A percentile compares a stretch with the other conserved stretches of the same genome.
These are phyloP conservation scores for Brachyopa scutellaris DNA, from an alignment of 2,888 invertebrate species.

Conservation along the genomic window DNA sequence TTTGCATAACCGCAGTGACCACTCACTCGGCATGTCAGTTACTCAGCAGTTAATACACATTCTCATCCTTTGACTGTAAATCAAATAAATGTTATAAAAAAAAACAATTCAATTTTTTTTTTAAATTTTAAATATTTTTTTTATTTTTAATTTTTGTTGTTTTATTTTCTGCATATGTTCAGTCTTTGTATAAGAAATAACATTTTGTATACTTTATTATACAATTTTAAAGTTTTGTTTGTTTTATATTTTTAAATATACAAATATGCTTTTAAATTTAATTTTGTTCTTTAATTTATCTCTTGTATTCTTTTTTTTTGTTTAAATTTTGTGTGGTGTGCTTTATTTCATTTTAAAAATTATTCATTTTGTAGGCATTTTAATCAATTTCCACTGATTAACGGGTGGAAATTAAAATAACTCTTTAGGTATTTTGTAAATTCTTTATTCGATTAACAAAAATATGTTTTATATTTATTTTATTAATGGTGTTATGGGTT, in stretches of 20 bases:
- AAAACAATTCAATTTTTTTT: neutral
- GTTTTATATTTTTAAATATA: conserved; percentile 63
- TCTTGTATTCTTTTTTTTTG: conserved; percentile 59
- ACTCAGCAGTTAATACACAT: neutral
- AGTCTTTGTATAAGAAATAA: conserved; percentile 82
- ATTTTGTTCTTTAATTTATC: conserved; percentile 65
- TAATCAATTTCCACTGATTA: conserved; percentile 38
- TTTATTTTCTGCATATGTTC: conserved; percentile 78
- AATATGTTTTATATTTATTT: conserved; percentile 14
- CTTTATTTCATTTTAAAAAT: conserved; percentile 40
- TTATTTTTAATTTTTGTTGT: conserved; percentile 63
- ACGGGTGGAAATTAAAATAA: conserved; percentile 19
- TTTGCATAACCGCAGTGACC: conserved; percentile 37
- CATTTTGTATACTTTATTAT: conserved; percentile 76
- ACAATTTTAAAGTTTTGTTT: conserved; percentile 52
- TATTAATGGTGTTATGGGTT: conserved; percentile 19
- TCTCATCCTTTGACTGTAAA: neutral
- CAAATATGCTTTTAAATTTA: conserved; percentile 55
- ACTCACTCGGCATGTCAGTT: neutral
- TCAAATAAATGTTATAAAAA: neutral
- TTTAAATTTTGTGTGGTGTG: conserved; percentile 63
- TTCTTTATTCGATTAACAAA: conserved; percentile 37
- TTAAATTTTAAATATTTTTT: conserved; percentile 44
- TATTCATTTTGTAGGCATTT: conserved; percentile 55
- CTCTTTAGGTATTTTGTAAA: conserved; percentile 7